Evolutionary conservation across 2,797 vertebrate genomes (phyloP).

Genomic region (Carapus acus): DNA sequence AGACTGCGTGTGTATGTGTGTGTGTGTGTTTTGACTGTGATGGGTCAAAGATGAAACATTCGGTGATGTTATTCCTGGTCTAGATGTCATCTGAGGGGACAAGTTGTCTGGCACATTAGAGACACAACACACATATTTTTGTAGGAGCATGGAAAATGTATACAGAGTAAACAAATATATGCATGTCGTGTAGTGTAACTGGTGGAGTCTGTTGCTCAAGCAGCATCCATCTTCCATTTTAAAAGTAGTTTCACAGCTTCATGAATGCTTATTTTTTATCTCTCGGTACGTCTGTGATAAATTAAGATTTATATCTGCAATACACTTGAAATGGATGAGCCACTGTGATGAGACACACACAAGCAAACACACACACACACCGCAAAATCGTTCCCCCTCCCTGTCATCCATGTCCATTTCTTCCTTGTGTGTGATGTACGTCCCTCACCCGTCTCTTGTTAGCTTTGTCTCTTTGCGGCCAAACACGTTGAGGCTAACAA

Average conservation of each 20-base stretch:
- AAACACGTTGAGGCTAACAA: constrained; percentile 2
- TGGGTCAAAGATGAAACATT: constrained; percentile 47
- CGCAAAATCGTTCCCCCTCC: not conserved
- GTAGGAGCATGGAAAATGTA: constrained; percentile 20
- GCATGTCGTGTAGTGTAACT: constrained; percentile 45
- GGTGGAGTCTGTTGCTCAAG: constrained; percentile 18
- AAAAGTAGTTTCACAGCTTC: constrained; percentile 8
- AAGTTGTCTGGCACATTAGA: constrained; percentile 24
- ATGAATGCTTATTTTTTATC: constrained; percentile 4
- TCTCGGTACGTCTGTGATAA: not conserved
- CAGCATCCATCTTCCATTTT: constrained; percentile 24
- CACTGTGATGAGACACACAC: no score
- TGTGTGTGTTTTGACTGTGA: constrained; percentile 26
- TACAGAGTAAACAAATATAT: not conserved
- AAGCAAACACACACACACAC: no score
- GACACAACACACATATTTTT: constrained; percentile 33
- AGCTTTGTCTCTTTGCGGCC: constrained; percentile 1
- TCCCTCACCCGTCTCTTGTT: not conserved
- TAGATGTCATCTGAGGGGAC: constrained; percentile 37
- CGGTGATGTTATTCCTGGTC: constrained; percentile 57
- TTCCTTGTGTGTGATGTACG: not conserved
- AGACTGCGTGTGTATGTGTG: constrained; percentile 6
- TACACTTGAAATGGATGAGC: not conserved
- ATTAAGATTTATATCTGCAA: not conserved
- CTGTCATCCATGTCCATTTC: no score